Evolutionary conservation across 2,888 invertebrate genomes (phyloP).

Genomic region (Achlya flavicornis): DNA sequence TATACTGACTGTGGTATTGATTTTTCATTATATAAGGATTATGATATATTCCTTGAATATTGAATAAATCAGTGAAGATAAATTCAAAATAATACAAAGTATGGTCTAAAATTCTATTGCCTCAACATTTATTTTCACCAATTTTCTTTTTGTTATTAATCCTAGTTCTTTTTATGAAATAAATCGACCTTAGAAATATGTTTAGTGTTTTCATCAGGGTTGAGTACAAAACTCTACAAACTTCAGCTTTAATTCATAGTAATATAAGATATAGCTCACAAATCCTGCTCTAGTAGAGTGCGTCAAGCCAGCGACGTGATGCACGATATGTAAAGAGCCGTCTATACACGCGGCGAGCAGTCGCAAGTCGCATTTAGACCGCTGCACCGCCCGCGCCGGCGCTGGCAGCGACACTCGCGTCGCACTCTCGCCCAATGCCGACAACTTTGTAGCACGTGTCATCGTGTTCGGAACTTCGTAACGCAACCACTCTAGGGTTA

Average conservation of each 20-base stretch:
- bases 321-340: constrained; percentile 91
- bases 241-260: too few relatives aligned
- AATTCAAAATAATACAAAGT: too few relatives aligned
- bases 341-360: constrained; percentile 93
- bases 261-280: constrained; percentile 77
- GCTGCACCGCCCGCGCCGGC: constrained; percentile 58
- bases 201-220: too few relatives aligned
- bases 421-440: constrained; percentile 79
- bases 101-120: too few relatives aligned
- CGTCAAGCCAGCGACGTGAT: constrained; percentile 89
- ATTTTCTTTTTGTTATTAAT: too few relatives aligned
- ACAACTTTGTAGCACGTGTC: constrained; percentile 78
- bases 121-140: too few relatives aligned
- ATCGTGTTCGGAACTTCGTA: constrained; percentile 88
- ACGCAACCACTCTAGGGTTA: constrained; percentile 86
- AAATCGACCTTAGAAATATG: too few relatives aligned
- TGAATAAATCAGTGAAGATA: too few relatives aligned
- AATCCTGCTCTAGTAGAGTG: constrained; percentile 91
- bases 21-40: too few relatives aligned
- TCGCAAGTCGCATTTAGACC: constrained; percentile 86
- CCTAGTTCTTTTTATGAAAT: too few relatives aligned
- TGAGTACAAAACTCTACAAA: too few relatives aligned
- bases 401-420: constrained; percentile 84
- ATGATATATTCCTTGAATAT: too few relatives aligned
- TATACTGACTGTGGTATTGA: background rate